Evolutionary conservation across 2,113 vertebrate genomes (phyloP), one percentile per base, ranked within the genome.

Genomic region (Salvelinus sp.): DNA sequence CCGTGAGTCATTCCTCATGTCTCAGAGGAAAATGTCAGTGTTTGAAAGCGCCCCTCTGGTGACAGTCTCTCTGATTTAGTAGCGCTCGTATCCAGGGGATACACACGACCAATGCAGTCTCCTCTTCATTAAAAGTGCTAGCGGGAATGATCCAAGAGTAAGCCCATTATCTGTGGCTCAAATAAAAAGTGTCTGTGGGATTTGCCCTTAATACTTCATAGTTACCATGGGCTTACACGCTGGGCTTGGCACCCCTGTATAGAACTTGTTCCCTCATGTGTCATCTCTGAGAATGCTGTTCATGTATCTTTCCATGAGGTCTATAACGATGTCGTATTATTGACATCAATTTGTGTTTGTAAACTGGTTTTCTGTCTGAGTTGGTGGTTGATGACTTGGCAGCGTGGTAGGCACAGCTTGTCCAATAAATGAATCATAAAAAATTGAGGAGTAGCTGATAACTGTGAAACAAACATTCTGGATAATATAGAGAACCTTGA

Each of bases 21-120:
- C 74, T 77, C 30, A 3, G 47, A 65, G 58, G 67, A 1, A 48
- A 48, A 48, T 48, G 20, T 13, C 18, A 6, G 69, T 69, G 50
- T 67, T 70, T 58, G 2, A 20, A 60, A 75, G 4, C 62, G 27
- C 25, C 77, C 67, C 70, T 1, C 4, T 3, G 0, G 70, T 23
- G 67, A 69, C 57, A 74, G 73, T 78, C 75, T 72, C 69, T 75
- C 71, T 79, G 84, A 86, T 83, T 73, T 79, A 79, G 38, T 76
- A 70, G 54, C 0, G 0, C 73, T 74, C 0, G 57, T 74, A 74
- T 80, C 79, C 75, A 50, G 44, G 64, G 79, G 76, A 79, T 79
- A 75, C 38, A 0, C 50, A 28, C 6, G 64, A 70, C 58, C 1
- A 54, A 44, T 58, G 69, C 69, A 3, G 23, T 16, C 0, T 22